Percentiles rank a stretch among this genome's conserved stretches.
phyloP scores from a whole-genome alignment of 2,113 vertebrate genomes.

The Seriola quinqueradiata region DNA sequence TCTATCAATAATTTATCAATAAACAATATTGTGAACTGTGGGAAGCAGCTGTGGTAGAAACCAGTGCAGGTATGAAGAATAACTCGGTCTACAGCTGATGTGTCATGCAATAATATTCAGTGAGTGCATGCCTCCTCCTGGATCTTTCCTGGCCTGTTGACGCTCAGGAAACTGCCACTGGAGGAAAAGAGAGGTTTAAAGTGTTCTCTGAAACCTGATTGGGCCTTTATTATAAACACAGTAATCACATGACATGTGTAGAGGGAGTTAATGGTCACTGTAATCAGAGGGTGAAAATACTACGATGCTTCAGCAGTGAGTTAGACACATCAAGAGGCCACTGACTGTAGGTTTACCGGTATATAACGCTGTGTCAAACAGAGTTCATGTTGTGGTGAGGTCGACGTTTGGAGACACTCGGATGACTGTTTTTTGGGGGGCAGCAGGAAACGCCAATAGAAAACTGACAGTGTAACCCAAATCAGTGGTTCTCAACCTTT shows the following conservation, averaged over 20 bases:
- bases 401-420: background rate
- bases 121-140: background rate
- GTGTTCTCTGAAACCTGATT: background rate
- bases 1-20: background rate
- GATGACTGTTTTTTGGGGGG: too few species aligned
- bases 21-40: conserved; percentile 12
- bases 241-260: conserved; percentile 11
- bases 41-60: background rate
- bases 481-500: too few species aligned
- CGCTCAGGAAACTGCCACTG: conserved; percentile 5
- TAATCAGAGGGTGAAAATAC: conserved; percentile 5
- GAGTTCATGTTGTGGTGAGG: too few species aligned
- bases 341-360: too few species aligned
- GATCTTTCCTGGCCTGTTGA: background rate
- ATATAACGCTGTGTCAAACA: too few species aligned
- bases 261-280: background rate
- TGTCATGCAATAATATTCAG: conserved; percentile 21
- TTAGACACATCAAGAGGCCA: background rate
- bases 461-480: too few species aligned
- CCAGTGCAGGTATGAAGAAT: background rate
- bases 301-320: background rate
- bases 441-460: too few species aligned
- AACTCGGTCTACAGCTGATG: background rate
- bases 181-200: background rate
- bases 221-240: background rate